phyloP scores from a whole-genome alignment of 2,113 vertebrate species.

The Asarcornis scutulata region DNA sequence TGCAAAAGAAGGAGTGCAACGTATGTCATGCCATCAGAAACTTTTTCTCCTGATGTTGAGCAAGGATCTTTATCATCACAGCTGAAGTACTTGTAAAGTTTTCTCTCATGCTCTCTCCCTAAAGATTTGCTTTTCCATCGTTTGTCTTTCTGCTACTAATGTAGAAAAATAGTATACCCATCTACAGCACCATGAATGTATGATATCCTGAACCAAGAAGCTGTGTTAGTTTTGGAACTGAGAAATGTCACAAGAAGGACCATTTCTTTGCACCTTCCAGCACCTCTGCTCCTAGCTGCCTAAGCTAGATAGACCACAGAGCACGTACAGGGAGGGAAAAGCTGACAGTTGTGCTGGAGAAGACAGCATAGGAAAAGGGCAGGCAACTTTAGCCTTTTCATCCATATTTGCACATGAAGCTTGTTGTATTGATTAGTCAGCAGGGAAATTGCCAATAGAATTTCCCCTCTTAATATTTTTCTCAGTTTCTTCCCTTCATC shows the following conservation, averaged over 20 bases:
- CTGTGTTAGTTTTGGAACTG: not conserved
- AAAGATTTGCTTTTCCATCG: not conserved
- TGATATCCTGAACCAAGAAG: not conserved
- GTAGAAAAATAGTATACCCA: not conserved
- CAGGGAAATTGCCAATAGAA: not conserved
- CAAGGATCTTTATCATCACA: not conserved
- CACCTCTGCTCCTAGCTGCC: not conserved
- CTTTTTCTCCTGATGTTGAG: not conserved
- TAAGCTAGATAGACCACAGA: not conserved
- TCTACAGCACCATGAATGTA: not conserved
- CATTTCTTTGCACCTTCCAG: not conserved
- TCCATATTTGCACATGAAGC: not conserved
- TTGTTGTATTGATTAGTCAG: not conserved
- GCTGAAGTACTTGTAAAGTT: not conserved
- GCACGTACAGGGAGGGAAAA: not conserved
- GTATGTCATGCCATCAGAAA: not conserved
- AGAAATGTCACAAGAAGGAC: not conserved
- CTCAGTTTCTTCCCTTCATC: not conserved
- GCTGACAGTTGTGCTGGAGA: not conserved
- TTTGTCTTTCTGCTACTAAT: not conserved
- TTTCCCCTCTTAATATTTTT: not conserved
- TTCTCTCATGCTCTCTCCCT: not conserved
- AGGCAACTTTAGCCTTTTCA: not conserved
- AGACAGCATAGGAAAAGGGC: not conserved
- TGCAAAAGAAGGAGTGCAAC: not conserved